A percentile compares a stretch with the other conserved stretches of the same genome.
These are phyloP conservation scores for Alethe castanea DNA, from an alignment of 2,113 vertebrate genomes.

Conservation along the genomic window DNA sequence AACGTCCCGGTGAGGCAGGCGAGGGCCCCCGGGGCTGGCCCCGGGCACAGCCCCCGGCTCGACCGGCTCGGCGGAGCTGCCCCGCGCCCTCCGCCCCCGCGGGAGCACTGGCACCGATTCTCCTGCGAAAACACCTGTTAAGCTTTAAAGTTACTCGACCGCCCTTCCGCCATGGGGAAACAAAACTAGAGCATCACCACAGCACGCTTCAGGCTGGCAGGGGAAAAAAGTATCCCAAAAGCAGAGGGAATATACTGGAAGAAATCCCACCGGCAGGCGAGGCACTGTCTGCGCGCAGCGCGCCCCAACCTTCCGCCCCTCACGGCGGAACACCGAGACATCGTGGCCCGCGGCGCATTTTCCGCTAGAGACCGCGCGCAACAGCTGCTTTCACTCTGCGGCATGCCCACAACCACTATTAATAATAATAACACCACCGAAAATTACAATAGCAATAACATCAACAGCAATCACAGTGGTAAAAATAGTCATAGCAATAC, in stretches of 20 bases:
- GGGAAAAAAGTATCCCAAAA: background rate
- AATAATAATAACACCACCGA: background rate
- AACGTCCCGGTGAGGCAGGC: background rate
- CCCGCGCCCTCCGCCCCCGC: background rate
- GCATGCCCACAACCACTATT: background rate
- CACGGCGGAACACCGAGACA: background rate
- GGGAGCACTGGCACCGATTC: background rate
- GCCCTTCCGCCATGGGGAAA: background rate
- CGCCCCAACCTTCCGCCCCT: background rate
- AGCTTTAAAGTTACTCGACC: background rate
- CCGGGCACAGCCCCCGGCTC: background rate
- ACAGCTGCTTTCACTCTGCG: background rate
- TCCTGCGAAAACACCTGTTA: constrained; percentile 71
- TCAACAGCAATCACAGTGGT: background rate
- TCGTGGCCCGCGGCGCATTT: background rate
- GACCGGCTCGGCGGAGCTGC: background rate
- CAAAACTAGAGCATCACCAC: background rate
- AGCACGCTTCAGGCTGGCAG: background rate
- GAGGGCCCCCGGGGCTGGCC: background rate
- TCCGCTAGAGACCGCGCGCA: background rate
- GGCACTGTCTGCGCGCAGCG: background rate
- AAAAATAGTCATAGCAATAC: background rate
- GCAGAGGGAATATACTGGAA: background rate
- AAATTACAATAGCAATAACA: background rate
- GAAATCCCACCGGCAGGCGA: background rate